These are phyloP conservation scores for Stenolophus ochropezus DNA, from an alignment of 2,888 invertebrate species.

Conservation along the genomic window DNA sequence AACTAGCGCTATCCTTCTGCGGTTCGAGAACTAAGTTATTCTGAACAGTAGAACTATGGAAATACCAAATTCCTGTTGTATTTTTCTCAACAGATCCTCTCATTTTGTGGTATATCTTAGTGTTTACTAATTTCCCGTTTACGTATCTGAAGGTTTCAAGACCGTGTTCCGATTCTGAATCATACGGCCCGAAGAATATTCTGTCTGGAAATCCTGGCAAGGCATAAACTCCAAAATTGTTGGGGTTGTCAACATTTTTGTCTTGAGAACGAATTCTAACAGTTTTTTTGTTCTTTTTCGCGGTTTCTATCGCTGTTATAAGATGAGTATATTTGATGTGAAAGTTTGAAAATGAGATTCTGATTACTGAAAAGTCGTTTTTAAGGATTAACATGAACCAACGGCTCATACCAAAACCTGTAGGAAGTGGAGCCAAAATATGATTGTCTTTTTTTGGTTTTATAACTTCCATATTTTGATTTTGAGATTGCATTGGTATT, in stretches of 20 bases:
- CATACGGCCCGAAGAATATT: constrained; percentile 72
- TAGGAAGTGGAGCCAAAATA: constrained; percentile 70
- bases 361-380: constrained; percentile 75
- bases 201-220: constrained; percentile 67
- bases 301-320: constrained; percentile 73
- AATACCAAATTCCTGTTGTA: constrained; percentile 63
- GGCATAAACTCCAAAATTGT: constrained; percentile 70
- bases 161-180: constrained; percentile 66
- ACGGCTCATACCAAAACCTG: constrained; percentile 68
- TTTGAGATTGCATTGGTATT: constrained; percentile 5
- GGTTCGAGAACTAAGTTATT: constrained; percentile 45
- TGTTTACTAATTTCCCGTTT: constrained; percentile 68
- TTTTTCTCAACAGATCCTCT: constrained; percentile 63
- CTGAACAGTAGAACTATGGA: constrained; percentile 41
- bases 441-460: constrained; percentile 64
- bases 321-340: constrained; percentile 76
- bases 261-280: constrained; percentile 69
- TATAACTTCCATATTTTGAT: constrained; percentile 7
- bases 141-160: constrained; percentile 68
- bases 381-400: constrained; percentile 77
- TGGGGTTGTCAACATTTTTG: constrained; percentile 62
- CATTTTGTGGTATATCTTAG: constrained; percentile 67
- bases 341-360: constrained; percentile 74
- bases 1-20: constrained; percentile 17
- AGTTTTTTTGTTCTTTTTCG: constrained; percentile 73